A percentile compares a stretch with the other conserved stretches of the same genome.
These are phyloP conservation scores for Noctua fimbriata DNA, from an alignment of 2,888 invertebrate species.

Conservation along the genomic window DNA sequence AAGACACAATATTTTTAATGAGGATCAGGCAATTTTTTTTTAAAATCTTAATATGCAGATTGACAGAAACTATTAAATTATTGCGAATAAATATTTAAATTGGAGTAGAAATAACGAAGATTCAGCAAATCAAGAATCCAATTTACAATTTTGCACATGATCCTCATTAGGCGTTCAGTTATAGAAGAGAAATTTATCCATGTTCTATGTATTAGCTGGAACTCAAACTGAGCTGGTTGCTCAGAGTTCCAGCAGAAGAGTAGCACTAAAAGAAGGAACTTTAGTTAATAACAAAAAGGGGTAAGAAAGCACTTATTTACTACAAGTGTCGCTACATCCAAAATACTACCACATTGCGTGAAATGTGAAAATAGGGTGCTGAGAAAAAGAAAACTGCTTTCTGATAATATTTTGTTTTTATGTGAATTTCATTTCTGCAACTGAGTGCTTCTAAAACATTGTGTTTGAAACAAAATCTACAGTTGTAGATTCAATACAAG, in stretches of 20 bases:
- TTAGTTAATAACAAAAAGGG: constrained; percentile 26
- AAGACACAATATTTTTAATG: constrained; percentile 27
- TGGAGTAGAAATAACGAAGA: not conserved
- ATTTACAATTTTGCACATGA: constrained; percentile 16
- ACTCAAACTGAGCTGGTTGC: constrained; percentile 11
- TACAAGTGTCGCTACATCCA: constrained; percentile 10
- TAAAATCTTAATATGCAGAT: not conserved
- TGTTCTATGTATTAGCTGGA: constrained; percentile 7
- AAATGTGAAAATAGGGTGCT: not conserved
- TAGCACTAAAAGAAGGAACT: constrained; percentile 41
- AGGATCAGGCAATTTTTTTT: constrained; percentile 30
- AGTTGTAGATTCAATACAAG: constrained; percentile 27
- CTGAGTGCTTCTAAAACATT: constrained; percentile 17
- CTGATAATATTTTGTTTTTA: not conserved
- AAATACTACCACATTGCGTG: not conserved
- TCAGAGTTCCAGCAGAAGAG: constrained; percentile 10
- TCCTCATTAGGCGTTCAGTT: constrained; percentile 45
- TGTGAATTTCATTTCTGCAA: constrained; percentile 36
- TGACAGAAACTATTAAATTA: not conserved
- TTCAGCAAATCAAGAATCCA: constrained; percentile 18
- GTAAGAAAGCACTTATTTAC: not conserved
- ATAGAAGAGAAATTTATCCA: constrained; percentile 40
- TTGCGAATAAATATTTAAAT: not conserved
- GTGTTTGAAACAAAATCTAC: too few species aligned
- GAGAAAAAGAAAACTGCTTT: not conserved